Evolutionary conservation across 2,113 vertebrate genomes (phyloP), one percentile per base, ranked within the genome.

Genomic region (Gasterosteus nipponicus): DNA sequence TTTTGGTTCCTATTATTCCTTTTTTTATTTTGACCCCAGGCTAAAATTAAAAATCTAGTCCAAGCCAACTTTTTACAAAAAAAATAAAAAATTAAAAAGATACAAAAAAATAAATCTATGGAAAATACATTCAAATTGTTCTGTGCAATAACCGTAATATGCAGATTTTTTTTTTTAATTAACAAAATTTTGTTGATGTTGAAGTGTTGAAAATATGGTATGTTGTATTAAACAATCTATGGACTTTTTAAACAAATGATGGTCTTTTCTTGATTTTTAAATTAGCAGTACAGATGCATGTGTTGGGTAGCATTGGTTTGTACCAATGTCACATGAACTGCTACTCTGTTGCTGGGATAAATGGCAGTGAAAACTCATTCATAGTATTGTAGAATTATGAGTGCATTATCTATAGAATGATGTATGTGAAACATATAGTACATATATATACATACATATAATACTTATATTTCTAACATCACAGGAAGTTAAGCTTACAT

Each of bases 111-210:
- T 46, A 93, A 93, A 92, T 91, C 86, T 90, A 93, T 89, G 86
- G 87, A 92, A 92, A 92, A 92, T 89, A 92, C 85, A 91, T 94
- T 93, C 84, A 89, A 92, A 92, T 93, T 94, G 94, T 95, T 94
- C 92, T 94, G 94, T 94, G 94, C 93, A 95, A 95, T 94, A 94
- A 95, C 91, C 78, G 89, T 95, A 94, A 94, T 94, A 94, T 94
- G 94, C 93, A 94, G 92, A 94, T 94, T 93, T 93, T 89, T 90
- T 86, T 92, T 94, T 94, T 93, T 85, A 88, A 93, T 91, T 92
- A 91, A 93, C 90, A 92, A 86, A 85, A 89, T 94, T 94, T 94
- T 92, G 88, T 94, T 94, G 93, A 94, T 95, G 94, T 94, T 94
- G 86, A 94, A 93, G 92, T 94, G 93, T 95, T 94, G 86, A 94